Evolutionary conservation across 2,797 vertebrate genomes (phyloP).

Genomic region (Pitangus sulphuratus): DNA sequence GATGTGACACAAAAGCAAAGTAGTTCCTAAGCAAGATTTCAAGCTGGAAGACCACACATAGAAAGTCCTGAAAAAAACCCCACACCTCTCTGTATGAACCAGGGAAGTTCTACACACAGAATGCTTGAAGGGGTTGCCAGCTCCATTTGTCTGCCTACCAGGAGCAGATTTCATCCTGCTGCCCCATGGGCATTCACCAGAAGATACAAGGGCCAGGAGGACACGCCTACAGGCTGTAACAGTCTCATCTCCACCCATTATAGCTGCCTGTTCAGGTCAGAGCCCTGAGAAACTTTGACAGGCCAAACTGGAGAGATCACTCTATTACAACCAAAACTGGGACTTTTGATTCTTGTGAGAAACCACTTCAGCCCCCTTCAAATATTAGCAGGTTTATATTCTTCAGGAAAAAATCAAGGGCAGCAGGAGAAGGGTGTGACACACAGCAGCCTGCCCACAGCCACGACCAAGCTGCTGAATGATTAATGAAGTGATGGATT

Average conservation of each 20-base stretch:
- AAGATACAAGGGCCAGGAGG: background rate
- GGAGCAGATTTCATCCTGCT: background rate
- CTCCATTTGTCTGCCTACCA: background rate
- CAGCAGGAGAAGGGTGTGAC: background rate
- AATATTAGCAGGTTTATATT: background rate
- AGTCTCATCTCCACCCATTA: background rate
- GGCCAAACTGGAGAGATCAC: background rate
- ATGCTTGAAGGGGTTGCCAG: background rate
- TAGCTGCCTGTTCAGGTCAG: background rate
- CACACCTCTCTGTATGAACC: background rate
- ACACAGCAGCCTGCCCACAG: background rate
- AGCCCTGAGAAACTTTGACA: background rate
- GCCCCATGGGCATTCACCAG: accelerated
- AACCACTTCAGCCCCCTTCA: background rate
- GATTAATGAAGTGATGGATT: background rate
- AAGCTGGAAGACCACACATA: background rate
- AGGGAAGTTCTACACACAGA: background rate
- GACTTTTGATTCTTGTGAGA: background rate
- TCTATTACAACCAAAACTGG: background rate
- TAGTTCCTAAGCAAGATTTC: background rate
- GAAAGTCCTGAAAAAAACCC: background rate
- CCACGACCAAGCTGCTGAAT: background rate
- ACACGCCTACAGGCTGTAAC: background rate
- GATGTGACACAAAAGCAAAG: background rate
- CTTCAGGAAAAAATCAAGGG: background rate